phyloP scores from a whole-genome alignment of 2,797 vertebrate genomes.

The Tiaroga cobitis region DNA sequence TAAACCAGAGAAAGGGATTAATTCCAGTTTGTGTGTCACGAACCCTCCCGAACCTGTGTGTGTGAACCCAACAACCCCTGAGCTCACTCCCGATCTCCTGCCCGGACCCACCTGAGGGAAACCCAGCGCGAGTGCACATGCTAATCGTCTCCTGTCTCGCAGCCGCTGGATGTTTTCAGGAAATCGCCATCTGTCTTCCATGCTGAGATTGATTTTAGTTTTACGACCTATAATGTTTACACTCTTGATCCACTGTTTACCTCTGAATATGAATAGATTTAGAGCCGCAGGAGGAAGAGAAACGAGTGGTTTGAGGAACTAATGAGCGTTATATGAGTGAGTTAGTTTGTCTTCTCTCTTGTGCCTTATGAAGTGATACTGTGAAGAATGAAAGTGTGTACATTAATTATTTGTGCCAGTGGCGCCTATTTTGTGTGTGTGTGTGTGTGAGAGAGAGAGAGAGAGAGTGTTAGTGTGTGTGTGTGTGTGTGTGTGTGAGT shows the following conservation, averaged over 20 bases:
- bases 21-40: not conserved
- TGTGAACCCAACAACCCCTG: slow-evolving; percentile 3
- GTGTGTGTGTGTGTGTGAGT: not conserved
- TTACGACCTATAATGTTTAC: not conserved
- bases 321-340: not conserved
- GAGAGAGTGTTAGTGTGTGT: no score
- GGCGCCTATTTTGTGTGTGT: not conserved
- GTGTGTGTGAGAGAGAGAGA: no score
- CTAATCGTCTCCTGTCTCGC: not conserved
- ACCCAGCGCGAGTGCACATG: slow-evolving; percentile 20
- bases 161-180: not conserved
- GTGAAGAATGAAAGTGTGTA: not conserved
- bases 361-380: not conserved
- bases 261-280: not conserved
- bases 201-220: not conserved
- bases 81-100: slow-evolving; percentile 1
- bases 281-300: not conserved
- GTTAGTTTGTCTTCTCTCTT: not conserved
- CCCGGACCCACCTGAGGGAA: not conserved
- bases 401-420: not conserved
- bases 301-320: not conserved
- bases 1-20: not conserved
- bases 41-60: slow-evolving; percentile 8
- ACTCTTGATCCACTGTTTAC: not conserved
- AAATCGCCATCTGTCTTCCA: not conserved